These are phyloP conservation scores for Diarsia dahlii DNA, from an alignment of 2,888 invertebrate genomes.

Conservation along the genomic window DNA sequence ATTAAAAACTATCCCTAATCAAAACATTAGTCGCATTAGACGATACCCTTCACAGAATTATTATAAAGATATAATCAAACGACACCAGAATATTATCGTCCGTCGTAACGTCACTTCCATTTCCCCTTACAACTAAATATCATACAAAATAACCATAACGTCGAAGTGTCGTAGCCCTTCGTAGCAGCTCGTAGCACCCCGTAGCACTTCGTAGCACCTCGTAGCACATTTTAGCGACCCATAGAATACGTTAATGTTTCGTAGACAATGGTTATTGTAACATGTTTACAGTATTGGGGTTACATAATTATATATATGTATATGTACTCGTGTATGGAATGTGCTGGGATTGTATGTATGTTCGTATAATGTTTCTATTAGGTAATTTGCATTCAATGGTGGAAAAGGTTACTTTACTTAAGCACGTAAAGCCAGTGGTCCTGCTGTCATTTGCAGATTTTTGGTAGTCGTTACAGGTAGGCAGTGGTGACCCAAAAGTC, in stretches of 20 bases:
- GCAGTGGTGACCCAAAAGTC: no score
- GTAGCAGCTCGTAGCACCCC: conserved; percentile 60
- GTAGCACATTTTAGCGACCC: conserved; percentile 55
- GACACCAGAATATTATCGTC: conserved; percentile 9
- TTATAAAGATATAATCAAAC: conserved; percentile 7
- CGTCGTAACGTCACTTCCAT: conserved; percentile 26
- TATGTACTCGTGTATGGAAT: conserved; percentile 2
- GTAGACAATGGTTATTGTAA: conserved; percentile 62
- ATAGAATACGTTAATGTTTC: conserved; percentile 51
- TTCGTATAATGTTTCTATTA: no score
- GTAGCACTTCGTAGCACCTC: conserved; percentile 57
- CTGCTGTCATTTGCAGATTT: no score
- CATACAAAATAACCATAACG: conserved; percentile 58
- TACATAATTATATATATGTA: conserved; percentile 39
- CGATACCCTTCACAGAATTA: background rate
- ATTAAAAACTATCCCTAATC: background rate
- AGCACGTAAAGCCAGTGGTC: background rate
- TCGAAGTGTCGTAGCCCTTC: conserved; percentile 56
- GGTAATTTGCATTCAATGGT: no score
- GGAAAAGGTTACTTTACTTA: no score
- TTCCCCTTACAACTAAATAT: conserved; percentile 40
- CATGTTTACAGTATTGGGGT: conserved; percentile 44
- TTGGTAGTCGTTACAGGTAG: no score
- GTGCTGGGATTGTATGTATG: background rate
- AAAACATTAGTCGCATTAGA: background rate